phyloP scores from a whole-genome alignment of 1,140 invertebrate species.

The Dreissena rostriformis region DNA sequence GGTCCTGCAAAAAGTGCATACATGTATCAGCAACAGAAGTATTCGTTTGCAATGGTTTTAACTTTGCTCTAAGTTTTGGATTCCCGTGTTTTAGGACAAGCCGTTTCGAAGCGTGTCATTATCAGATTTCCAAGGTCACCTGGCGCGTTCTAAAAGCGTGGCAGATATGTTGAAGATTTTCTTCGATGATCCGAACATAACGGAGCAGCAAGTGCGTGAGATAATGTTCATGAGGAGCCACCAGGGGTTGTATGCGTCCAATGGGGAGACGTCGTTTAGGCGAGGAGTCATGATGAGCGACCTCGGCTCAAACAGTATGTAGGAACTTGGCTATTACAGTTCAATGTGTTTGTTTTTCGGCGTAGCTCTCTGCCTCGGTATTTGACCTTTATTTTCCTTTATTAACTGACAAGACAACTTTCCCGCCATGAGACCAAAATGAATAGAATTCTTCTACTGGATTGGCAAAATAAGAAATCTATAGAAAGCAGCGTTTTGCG shows the following conservation, averaged over 20 bases:
- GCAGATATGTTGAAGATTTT: conserved; percentile 41
- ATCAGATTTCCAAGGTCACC: conserved; percentile 30
- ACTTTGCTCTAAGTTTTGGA: too few relatives aligned
- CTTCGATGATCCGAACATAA: conserved; percentile 20
- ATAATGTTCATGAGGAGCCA: conserved; percentile 31
- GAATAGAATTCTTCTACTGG: neutral
- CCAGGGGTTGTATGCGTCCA: conserved; percentile 6
- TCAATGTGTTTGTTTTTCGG: neutral
- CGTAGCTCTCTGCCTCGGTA: too few relatives aligned
- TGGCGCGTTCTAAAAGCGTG: conserved; percentile 8
- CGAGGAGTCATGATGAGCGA: neutral
- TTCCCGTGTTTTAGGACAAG: conserved; percentile 12
- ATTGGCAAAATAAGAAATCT: too few relatives aligned
- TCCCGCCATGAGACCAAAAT: neutral
- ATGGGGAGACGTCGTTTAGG: neutral
- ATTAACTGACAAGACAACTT: neutral
- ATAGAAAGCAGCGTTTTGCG: too few relatives aligned
- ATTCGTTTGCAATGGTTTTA: too few relatives aligned
- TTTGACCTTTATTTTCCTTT: neutral
- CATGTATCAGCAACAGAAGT: too few relatives aligned
- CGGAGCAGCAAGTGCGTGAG: conserved; percentile 31
- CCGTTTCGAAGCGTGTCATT: conserved; percentile 16
- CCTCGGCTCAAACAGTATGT: neutral
- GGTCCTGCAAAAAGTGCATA: too few relatives aligned
- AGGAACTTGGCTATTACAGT: neutral